phyloP scores from a whole-genome alignment of 2,888 invertebrate species.

The Tipula confusa region DNA sequence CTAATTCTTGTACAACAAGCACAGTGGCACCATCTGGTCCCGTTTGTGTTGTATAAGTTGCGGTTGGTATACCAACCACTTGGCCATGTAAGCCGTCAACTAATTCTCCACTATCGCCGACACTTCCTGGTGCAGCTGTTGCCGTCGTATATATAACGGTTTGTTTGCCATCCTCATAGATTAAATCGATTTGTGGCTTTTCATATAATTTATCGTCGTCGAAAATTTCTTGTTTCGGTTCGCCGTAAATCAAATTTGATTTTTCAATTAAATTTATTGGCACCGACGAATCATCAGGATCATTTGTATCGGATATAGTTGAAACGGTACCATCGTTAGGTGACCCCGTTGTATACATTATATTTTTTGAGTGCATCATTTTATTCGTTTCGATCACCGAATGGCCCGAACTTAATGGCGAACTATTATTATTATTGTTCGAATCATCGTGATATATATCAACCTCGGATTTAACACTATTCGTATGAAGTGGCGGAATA shows the following conservation, averaged over 20 bases:
- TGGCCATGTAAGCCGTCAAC: constrained; percentile 42
- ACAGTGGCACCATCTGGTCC: constrained; percentile 46
- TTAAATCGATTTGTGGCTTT: constrained; percentile 68
- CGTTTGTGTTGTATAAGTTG: constrained; percentile 45
- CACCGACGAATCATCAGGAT: background rate
- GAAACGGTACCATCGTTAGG: background rate
- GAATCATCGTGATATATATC: constrained; percentile 46
- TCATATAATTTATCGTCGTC: constrained; percentile 37
- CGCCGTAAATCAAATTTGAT: constrained; percentile 34
- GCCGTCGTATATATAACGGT: constrained; percentile 78
- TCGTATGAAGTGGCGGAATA: background rate
- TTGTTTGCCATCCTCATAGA: constrained; percentile 79
- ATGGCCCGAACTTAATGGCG: constrained; percentile 39
- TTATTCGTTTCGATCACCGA: constrained; percentile 33
- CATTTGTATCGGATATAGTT: constrained; percentile 45
- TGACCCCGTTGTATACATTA: constrained; percentile 43
- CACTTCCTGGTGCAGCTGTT: constrained; percentile 40
- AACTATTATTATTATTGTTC: constrained; percentile 13
- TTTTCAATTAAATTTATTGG: constrained; percentile 43
- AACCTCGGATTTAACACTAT: constrained; percentile 39
- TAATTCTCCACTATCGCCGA: constrained; percentile 44
- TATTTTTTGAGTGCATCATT: constrained; percentile 41
- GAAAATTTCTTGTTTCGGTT: constrained; percentile 46
- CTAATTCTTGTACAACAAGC: constrained; percentile 43
- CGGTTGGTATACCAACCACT: constrained; percentile 45